Evolutionary conservation across 2,888 invertebrate species (phyloP), one percentile per base, ranked within the genome.

Genomic region (Bombylius major): DNA sequence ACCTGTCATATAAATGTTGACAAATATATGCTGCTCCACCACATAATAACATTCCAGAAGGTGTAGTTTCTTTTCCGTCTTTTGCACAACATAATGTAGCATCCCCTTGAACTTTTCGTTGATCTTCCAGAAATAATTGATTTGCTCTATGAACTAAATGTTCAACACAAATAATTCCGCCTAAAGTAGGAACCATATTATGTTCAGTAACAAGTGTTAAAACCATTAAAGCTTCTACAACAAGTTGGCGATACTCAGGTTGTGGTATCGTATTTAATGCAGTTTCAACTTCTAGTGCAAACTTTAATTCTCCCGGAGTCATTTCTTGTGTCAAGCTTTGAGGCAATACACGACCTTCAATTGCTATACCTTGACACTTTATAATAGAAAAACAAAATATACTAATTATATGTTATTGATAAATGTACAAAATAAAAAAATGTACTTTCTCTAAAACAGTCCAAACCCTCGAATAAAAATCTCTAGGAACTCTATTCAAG

Each of bases 221-320:
- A 14, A 99, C 94, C 92, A 97, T 97, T 52, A 99, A 76, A 0
- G 95, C 96, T 76, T 99, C 98, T 0, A 99, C 97, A 55, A 98
- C 87, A 60, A 98, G 75, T 71, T 98, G 97, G 32, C 99, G 81
- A 75, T 98, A 99, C 72, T 99, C 99, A 1, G 99, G 98, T 72
- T 98, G 96, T 0, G 97, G 95, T 65, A 99, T 96, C 53, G 90
- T 87, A 72, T 98, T 99, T 53, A 99, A 77, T 4, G 96, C 96
- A 4, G 94, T 90, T 76, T 99, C 99, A 0, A 99, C 97, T 55
- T 94, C 93, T 14, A 99, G 77, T 0, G 99, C 98, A 75, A 99
- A 99, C 76, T 99, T 99, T 65, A 98, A 76, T 76, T 99, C 99
- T 47, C 96, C 96, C 0, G 96, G 84, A 1, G 99, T 99, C 99